These are phyloP conservation scores for Yoshiicerus persimilis DNA, from an alignment of 1,140 invertebrate species.

Conservation along the genomic window DNA sequence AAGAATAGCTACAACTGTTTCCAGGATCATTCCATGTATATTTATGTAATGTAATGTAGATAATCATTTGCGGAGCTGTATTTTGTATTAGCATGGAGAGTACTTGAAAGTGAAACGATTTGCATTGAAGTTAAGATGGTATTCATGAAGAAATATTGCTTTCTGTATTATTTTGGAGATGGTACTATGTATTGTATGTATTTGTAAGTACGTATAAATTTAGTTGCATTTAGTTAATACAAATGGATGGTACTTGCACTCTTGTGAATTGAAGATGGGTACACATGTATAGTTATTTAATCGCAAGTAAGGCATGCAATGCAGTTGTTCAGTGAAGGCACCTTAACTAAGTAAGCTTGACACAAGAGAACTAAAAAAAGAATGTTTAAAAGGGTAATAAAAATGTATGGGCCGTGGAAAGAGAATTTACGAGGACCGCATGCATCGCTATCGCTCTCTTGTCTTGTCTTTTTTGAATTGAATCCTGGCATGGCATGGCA, in stretches of 20 bases:
- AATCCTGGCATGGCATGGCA: neutral
- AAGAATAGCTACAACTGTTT: too few species aligned
- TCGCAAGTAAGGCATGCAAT: neutral
- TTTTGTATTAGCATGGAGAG: neutral
- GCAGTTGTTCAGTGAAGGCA: neutral
- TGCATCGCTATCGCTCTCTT: neutral
- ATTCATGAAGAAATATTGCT: neutral
- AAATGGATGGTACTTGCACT: neutral
- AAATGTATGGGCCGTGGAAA: conserved; percentile 3
- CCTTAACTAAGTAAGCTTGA: neutral
- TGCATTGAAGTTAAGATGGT: neutral
- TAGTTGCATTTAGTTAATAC: neutral
- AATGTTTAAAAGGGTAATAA: conserved; percentile 23
- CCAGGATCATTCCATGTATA: too few species aligned
- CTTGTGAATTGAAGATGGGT: neutral
- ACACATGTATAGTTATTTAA: neutral
- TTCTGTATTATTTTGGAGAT: neutral
- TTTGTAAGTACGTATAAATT: neutral
- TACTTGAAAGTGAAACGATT: neutral
- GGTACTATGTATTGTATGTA: neutral
- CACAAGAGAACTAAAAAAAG: neutral
- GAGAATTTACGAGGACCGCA: conserved; percentile 21
- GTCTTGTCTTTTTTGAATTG: neutral
- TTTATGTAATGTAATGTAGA: neutral
- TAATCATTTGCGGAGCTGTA: neutral